Conservation (phyloP, 2,113 vertebrate genomes). For the Equus przewalskii region DNA sequence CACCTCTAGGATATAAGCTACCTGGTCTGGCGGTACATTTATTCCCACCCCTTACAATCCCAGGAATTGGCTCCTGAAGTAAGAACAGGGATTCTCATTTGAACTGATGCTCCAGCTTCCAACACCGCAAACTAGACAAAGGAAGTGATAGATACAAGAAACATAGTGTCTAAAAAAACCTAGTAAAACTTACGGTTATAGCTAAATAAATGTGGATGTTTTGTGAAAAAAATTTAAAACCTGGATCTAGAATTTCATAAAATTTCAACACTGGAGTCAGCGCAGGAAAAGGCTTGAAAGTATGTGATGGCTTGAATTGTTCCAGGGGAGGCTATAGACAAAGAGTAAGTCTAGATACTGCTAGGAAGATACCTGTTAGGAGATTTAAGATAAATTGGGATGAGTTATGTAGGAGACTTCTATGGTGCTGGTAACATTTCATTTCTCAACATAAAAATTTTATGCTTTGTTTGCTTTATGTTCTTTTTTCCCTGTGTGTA, state of each 20-base stretch:
- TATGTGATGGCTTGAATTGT: neutral
- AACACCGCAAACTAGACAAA: neutral
- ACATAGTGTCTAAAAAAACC: neutral
- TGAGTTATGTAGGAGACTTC: neutral
- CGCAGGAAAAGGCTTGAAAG: neutral
- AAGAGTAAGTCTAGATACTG: neutral
- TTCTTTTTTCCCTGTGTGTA: neutral
- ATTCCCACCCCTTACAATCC: neutral
- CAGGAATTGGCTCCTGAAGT: neutral
- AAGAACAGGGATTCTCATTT: neutral
- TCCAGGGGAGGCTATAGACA: neutral
- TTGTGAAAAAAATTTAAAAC: neutral
- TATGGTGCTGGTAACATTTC: neutral
- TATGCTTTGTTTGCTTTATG: neutral
- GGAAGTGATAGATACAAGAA: neutral
- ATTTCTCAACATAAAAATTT: neutral
- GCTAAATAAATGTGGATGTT: neutral
- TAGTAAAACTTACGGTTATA: neutral
- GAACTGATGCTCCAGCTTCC: neutral
- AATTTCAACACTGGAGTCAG: neutral
- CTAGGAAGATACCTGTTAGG: neutral
- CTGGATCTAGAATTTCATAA: neutral
- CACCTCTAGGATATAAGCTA: neutral
- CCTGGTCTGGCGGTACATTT: neutral
- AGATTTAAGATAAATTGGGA: neutral